A percentile compares a stretch with the other conserved stretches of the same genome.
phyloP scores from a whole-genome alignment of 2,113 vertebrate species.

The Atlantisia rogersi region DNA sequence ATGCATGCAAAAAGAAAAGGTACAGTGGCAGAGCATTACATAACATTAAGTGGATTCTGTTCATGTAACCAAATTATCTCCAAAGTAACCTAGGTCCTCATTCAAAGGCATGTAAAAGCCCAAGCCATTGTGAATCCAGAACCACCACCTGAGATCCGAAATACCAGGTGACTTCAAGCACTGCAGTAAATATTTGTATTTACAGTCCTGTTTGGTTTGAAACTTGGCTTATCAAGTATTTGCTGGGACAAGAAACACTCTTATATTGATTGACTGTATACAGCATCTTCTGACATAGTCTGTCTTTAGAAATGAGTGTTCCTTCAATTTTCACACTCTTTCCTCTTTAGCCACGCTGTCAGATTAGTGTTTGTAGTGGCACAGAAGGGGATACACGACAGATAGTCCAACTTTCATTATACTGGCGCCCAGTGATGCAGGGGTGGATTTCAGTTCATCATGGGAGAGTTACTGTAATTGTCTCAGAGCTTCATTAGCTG shows the following conservation, averaged over 20 bases:
- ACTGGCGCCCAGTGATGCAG: not conserved
- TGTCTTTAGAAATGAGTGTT: not conserved
- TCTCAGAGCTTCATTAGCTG: conserved; percentile 39
- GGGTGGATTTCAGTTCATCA: conserved; percentile 32
- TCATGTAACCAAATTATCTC: not conserved
- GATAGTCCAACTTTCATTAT: not conserved
- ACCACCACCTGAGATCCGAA: not conserved
- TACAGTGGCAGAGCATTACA: not conserved
- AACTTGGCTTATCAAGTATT: not conserved
- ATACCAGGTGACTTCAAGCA: not conserved
- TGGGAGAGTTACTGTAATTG: conserved; percentile 35
- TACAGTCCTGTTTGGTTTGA: not conserved
- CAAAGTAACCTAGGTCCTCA: not conserved
- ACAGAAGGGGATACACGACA: not conserved
- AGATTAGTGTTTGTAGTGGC: not conserved
- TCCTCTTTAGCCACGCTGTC: not conserved
- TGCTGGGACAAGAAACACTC: not conserved
- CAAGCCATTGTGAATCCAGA: not conserved
- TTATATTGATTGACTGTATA: not conserved
- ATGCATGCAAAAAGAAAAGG: not conserved
- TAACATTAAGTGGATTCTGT: not conserved
- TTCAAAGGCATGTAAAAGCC: not conserved
- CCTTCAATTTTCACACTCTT: not conserved
- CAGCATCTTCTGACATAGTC: not conserved
- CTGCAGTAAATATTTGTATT: not conserved